phyloP scores from a whole-genome alignment of 2,113 vertebrate species.

The Ivindomyrus marchei region DNA sequence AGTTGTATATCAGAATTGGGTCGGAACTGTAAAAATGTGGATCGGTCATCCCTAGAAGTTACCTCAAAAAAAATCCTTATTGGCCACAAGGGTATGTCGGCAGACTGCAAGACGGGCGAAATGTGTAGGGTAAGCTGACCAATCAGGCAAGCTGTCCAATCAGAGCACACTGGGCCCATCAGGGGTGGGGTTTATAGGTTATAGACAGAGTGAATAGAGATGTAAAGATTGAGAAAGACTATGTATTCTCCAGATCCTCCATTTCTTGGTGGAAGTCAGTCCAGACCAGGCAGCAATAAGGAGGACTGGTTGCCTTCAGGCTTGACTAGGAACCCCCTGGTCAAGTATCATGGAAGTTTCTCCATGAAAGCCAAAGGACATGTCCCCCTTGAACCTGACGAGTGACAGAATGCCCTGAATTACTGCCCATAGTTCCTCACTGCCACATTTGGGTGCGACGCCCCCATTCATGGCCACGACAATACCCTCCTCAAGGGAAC shows the following conservation, averaged over 20 bases:
- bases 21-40: too few species aligned
- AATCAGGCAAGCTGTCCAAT: too few species aligned
- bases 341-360: not conserved
- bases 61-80: too few species aligned
- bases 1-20: too few species aligned
- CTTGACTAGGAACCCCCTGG: not conserved
- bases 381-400: not conserved
- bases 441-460: conserved; percentile 32
- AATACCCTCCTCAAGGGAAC: not conserved
- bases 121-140: too few species aligned
- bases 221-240: not conserved
- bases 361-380: not conserved
- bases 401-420: not conserved
- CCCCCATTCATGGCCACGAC: not conserved
- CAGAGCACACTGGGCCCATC: too few species aligned
- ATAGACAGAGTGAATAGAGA: not conserved
- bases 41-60: too few species aligned
- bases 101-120: too few species aligned
- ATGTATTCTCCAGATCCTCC: not conserved
- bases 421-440: conserved; percentile 19
- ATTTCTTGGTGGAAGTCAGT: not conserved
- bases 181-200: too few species aligned
- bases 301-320: not conserved
- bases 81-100: too few species aligned
- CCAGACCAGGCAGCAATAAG: not conserved